Conservation (phyloP, 2,797 vertebrate genomes). For the Centropyge bicolor region DNA sequence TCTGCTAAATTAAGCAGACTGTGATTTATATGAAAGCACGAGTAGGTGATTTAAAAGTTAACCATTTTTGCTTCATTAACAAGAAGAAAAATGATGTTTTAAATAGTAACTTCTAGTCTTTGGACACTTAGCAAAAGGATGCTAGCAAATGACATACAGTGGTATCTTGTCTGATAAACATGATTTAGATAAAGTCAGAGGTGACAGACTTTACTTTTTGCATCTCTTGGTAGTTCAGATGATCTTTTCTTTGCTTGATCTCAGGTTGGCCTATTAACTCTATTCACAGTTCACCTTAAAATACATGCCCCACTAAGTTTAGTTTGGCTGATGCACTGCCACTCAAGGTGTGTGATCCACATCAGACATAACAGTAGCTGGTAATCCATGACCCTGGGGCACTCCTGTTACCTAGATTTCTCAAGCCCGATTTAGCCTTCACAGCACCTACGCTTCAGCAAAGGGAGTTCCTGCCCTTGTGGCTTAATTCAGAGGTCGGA, state of each 20-base stretch:
- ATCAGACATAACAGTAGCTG: conserved; percentile 31
- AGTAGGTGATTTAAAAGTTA: background rate
- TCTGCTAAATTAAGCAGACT: background rate
- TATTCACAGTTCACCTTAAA: background rate
- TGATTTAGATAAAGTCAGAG: background rate
- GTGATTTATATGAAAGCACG: background rate
- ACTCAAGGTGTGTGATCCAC: conserved; percentile 35
- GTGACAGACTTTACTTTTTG: background rate
- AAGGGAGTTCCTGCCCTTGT: conserved; percentile 39
- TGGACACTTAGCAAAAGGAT: conserved; percentile 1
- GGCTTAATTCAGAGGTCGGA: conserved; percentile 26
- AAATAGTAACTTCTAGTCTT: background rate
- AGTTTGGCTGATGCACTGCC: conserved; percentile 10
- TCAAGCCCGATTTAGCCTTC: conserved; percentile 36
- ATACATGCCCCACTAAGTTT: background rate
- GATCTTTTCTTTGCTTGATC: conserved; percentile 20
- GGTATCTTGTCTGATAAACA: background rate
- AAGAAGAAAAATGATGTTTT: background rate
- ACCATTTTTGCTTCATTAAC: background rate
- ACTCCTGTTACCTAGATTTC: conserved; percentile 49
- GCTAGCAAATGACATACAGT: background rate
- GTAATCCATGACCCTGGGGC: conserved; percentile 35
- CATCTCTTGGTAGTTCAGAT: background rate
- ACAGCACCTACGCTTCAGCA: conserved; percentile 16
- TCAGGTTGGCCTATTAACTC: background rate